Percentiles rank a stretch among this genome's conserved stretches.
Evolutionary conservation across 23 tunicate genomes (phyloP).

Genomic region (Aplidium turbinatum): DNA sequence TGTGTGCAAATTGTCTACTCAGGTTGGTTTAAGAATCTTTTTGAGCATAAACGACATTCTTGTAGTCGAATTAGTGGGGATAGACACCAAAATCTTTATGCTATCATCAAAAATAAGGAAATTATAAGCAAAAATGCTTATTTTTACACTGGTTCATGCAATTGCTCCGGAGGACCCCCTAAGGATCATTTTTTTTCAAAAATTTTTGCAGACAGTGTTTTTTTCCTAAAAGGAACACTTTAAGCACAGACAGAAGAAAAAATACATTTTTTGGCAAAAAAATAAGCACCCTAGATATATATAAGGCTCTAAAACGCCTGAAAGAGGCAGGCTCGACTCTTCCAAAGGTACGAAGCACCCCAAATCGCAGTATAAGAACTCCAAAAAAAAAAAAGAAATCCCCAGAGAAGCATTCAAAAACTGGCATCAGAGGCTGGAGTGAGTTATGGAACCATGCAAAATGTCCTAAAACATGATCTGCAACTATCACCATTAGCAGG

Average conservation of each 20-base stretch:
- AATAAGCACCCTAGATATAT: constrained; percentile 27
- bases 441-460: no score
- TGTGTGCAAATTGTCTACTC: not conserved
- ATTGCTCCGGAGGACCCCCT: not conserved
- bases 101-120: not conserved
- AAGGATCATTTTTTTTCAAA: constrained; percentile 5
- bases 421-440: no score
- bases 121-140: constrained; percentile 9
- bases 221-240: constrained; percentile 11
- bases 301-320: no score
- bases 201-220: not conserved
- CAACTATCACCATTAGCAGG: no score
- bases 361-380: no score
- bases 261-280: constrained; percentile 4
- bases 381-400: no score
- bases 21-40: not conserved
- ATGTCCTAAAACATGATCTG: no score
- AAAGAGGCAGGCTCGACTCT: no score
- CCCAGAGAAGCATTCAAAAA: no score
- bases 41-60: constrained; percentile 10
- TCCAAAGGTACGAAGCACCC: no score
- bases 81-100: not conserved
- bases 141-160: constrained; percentile 3
- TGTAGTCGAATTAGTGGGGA: constrained; percentile 13
- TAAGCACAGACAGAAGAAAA: not conserved